Percentiles rank a stretch among this genome's conserved stretches.
Evolutionary conservation across 2,888 invertebrate species (phyloP).

Genomic region (Eubasilissa splendida): DNA sequence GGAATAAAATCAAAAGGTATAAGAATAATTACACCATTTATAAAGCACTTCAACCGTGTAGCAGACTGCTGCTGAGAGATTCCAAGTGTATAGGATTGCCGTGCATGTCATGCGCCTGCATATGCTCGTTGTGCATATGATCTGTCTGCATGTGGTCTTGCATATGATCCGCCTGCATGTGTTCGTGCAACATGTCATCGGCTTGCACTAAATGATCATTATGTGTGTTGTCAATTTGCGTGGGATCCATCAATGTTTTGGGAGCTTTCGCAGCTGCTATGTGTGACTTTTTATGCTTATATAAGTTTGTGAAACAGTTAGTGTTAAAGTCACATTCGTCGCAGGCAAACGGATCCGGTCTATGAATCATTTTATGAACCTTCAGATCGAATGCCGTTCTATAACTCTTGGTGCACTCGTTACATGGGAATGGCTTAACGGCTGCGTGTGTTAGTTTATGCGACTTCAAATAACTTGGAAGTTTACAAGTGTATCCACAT

Average conservation of each 20-base stretch:
- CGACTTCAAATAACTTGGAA: conserved; percentile 43
- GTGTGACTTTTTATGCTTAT: conserved; percentile 45
- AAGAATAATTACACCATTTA: neutral
- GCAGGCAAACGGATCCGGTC: conserved; percentile 43
- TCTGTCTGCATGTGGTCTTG: conserved; percentile 6
- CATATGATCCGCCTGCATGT: conserved; percentile 29
- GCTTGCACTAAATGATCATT: neutral
- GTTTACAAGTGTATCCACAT: conserved; percentile 60
- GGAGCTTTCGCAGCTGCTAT: conserved; percentile 19
- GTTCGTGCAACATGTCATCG: neutral
- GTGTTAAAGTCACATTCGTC: conserved; percentile 48
- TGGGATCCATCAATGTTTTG: neutral
- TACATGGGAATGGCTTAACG: conserved; percentile 41
- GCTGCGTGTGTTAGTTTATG: conserved; percentile 44
- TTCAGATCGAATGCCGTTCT: conserved; percentile 44
- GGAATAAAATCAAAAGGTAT: neutral
- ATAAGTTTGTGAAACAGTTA: conserved; percentile 44
- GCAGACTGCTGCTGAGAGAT: neutral
- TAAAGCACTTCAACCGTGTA: conserved; percentile 7
- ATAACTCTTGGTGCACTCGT: conserved; percentile 44
- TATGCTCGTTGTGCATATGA: conserved; percentile 23
- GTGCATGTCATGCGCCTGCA: conserved; percentile 11
- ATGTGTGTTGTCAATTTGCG: neutral
- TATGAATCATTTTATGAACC: conserved; percentile 46
- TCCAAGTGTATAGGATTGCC: conserved; percentile 7